Evolutionary conservation across 1,140 invertebrate species (phyloP).

Genomic region (Eciton burchellii): DNA sequence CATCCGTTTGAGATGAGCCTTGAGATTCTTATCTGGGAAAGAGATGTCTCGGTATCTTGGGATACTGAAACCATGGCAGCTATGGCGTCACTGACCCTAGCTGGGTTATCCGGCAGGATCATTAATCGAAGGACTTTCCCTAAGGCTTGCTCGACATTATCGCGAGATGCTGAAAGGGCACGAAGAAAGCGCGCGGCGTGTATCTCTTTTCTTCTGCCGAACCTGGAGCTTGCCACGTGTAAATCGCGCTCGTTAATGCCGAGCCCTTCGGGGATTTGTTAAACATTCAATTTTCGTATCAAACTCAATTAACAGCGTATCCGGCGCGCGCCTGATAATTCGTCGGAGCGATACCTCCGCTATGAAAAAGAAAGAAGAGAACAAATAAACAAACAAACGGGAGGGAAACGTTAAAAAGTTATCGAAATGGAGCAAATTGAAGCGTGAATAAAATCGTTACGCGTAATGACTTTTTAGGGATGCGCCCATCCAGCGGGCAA

Average conservation of each 20-base stretch:
- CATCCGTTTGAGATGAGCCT: neutral
- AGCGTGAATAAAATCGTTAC: conserved; percentile 39
- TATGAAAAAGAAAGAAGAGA: too few relatives aligned
- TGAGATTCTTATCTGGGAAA: conserved; percentile 9
- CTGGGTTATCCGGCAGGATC: conserved; percentile 62
- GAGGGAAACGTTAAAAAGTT: neutral
- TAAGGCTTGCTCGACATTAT: conserved; percentile 45
- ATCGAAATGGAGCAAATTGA: conserved; percentile 44
- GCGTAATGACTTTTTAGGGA: conserved; percentile 17
- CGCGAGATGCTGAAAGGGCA: neutral
- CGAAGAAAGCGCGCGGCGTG: neutral
- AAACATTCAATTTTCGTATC: conserved; percentile 34
- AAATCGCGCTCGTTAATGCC: conserved; percentile 8
- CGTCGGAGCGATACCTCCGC: neutral
- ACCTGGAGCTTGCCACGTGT: too few relatives aligned
- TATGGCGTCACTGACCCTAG: conserved; percentile 42
- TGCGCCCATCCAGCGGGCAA: conserved; percentile 3
- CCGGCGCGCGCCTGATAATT: neutral
- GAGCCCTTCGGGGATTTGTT: neutral
- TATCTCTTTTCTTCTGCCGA: too few relatives aligned
- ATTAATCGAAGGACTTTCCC: conserved; percentile 59
- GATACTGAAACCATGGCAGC: conserved; percentile 4
- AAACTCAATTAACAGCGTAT: conserved; percentile 9
- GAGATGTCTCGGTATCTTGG: neutral
- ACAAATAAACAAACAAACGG: too few relatives aligned